Evolutionary conservation across 2,797 vertebrate species (phyloP).

Genomic region (Synaphobranchus kaupii): DNA sequence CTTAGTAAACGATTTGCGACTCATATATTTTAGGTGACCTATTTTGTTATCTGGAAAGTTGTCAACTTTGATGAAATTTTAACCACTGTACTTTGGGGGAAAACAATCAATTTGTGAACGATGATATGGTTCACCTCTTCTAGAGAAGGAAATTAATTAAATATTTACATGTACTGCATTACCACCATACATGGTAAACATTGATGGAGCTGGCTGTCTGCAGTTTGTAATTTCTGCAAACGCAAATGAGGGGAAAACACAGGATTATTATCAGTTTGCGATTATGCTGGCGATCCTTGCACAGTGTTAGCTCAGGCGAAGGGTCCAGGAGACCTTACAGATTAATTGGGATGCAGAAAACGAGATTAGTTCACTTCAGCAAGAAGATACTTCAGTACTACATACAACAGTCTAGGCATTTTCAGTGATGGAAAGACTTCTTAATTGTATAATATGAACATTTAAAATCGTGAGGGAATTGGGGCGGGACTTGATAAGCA

Average conservation of each 20-base stretch:
- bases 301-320: neutral
- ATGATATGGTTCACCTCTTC: conserved; percentile 6
- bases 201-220: conserved; percentile 35
- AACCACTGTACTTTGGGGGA: neutral
- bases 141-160: conserved; percentile 44
- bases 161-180: conserved; percentile 45
- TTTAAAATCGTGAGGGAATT: no score
- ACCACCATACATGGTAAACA: conserved; percentile 32
- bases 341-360: no score
- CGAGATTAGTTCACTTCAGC: no score
- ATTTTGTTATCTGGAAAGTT: neutral
- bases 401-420: no score
- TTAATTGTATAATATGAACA: no score
- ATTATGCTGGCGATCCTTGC: neutral
- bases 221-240: conserved; percentile 13
- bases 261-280: neutral
- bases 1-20: neutral
- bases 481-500: no score
- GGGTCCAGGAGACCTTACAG: no score
- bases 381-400: no score
- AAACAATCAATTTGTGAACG: conserved; percentile 32
- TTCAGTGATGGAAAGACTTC: no score
- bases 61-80: conserved; percentile 4
- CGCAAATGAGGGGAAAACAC: conserved; percentile 8
- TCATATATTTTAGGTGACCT: neutral